Base-by-base conservation (phyloP, 2,888 invertebrate genomes). In the Itoplectis maculator region DNA sequence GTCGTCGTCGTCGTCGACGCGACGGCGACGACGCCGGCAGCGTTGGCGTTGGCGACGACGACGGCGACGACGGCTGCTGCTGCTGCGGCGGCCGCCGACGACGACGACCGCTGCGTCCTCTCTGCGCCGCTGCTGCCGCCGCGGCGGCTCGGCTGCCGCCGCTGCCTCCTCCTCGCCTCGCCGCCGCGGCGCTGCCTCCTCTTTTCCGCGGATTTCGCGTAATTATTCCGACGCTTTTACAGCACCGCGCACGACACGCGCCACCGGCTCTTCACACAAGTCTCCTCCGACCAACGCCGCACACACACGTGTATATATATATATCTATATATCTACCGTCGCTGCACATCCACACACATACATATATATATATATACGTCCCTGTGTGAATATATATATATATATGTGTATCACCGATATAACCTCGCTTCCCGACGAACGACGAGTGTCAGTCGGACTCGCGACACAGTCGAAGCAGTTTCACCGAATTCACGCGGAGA, bases 121-220 rank as follows among this genome's bases (percentile, higher is more conserved):
- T n/a, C 42, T 73, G 11, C 45, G 18, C 9, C 20, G 7, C 42
- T 51, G 49, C 20, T 15, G 56, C 47, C 37, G 35, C 23, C 23
- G n/a, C n/a, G n/a, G n/a, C n/a, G n/a, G n/a, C 37, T n/a, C 49
- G n/a, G n/a, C 29, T 0, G n/a, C 45, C 45, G 13, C 18, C 42
- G 7, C 54, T 15, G 7, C 61, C 15, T n/a, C 56, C 37, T 49
- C 68, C 37, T 37, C 49, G 65, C 65, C 75, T 13, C 45, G 54
- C n/a, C n/a, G n/a, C n/a, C n/a, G n/a, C n/a, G n/a, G n/a, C 56
- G 20, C 56, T 56, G 29, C 45, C 56, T 18, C 47, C 61, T 66
- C 75, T 72, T 23, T 63, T 68, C 18, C 73, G 51, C 18, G 56
- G 40, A 77, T 63, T 61, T 61, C 61, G 18, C 81, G 76, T 63